Evolutionary conservation across 2,888 invertebrate species (phyloP), one percentile per base, ranked within the genome.

Genomic region (Drosophila anomalata): DNA sequence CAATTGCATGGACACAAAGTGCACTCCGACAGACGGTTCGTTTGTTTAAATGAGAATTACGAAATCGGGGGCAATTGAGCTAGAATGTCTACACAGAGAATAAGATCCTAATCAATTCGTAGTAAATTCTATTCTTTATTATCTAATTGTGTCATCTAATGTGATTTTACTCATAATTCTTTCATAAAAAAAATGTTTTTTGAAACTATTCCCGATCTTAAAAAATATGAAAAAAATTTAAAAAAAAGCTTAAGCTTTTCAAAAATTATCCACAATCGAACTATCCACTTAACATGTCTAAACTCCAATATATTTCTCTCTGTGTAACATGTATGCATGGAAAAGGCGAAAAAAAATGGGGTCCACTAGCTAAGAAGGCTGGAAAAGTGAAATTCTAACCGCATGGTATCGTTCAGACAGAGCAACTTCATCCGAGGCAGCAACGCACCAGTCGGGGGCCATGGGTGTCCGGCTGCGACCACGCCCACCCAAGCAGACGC

Each of bases 401-500:
- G 69, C 75, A 69, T 74, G 79, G 69, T 79, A 78, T 77, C 81
- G 67, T 84, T 82, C 79, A 84, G 79, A 68, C 68, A 70, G 71
- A 71, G 71, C 63, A 56, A 55, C 41, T 41, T 44, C 62, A n/a
- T 44, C 65, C 39, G 61, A 42, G 33, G 9, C 76, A 54, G 48
- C 36, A 14, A 61, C 17, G 24, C 55, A 56, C 11, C 52, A 26
- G 66, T 39, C 36, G 60, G 51, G 22, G 66, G 63, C n/a, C 6
- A 72, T 71, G 69, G 75, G 72, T 54, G 78, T 69, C 59, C 79
- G 75, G 55, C 77, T 77, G 70, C 76, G 79, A 55, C 53, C 68
- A 70, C 83, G 83, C 29, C 78, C 86, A 57, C 75, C 67, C 73
- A 91, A 91, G 67, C 91, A 90, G 75, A 91, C 91, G 61, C 90